A percentile compares a stretch with the other conserved stretches of the same genome.
These are phyloP conservation scores for Neopipo cinnamomea DNA, from an alignment of 2,113 vertebrate genomes.

Conservation along the genomic window DNA sequence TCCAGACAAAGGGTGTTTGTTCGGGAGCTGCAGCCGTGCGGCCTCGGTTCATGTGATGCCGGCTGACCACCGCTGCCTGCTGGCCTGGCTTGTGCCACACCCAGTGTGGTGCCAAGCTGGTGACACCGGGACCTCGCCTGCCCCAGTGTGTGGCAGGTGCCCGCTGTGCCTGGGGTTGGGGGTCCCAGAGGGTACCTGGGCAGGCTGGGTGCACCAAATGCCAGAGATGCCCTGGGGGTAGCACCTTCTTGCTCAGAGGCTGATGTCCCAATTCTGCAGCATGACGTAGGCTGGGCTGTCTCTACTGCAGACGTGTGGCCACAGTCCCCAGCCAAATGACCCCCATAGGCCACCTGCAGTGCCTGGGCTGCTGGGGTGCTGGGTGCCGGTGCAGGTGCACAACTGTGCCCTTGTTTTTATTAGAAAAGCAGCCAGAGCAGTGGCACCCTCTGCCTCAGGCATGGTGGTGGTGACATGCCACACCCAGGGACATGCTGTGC, in stretches of 20 bases:
- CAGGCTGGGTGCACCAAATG: not conserved
- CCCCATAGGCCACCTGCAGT: not conserved
- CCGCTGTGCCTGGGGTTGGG: rapidly evolving
- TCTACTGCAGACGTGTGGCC: not conserved
- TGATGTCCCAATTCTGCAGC: not conserved
- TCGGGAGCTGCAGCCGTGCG: rapidly evolving
- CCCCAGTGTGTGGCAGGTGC: not conserved
- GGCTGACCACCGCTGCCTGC: not conserved
- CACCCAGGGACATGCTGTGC: rapidly evolving
- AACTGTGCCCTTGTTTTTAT: not conserved
- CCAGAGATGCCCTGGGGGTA: rapidly evolving
- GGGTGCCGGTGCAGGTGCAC: rapidly evolving
- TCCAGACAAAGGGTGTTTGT: constrained; percentile 43
- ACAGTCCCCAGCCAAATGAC: not conserved
- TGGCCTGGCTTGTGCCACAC: rapidly evolving
- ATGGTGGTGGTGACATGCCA: rapidly evolving
- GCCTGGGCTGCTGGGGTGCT: not conserved
- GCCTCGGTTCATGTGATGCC: constrained; percentile 21
- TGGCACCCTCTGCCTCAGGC: not conserved
- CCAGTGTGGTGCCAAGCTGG: not conserved
- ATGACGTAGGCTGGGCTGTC: not conserved
- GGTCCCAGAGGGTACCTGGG: not conserved
- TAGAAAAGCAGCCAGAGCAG: not conserved
- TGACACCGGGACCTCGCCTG: rapidly evolving
- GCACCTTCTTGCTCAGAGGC: not conserved